Evolutionary conservation across 1,140 invertebrate genomes (phyloP).

Genomic region (Aleiodes sp.): DNA sequence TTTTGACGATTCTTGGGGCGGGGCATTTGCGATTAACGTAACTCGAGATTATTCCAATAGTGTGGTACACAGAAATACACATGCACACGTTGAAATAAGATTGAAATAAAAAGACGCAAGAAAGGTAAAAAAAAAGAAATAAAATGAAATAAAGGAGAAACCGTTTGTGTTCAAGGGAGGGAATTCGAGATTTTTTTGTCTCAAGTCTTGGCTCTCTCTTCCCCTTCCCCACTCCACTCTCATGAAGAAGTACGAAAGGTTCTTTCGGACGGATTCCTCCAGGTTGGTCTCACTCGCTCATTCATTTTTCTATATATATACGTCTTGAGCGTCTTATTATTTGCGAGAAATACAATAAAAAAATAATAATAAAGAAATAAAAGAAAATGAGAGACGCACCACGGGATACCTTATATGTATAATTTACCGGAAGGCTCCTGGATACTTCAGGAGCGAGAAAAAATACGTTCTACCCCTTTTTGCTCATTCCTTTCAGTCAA

Average conservation of each 20-base stretch:
- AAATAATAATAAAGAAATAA: no score
- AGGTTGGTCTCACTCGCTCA: no score
- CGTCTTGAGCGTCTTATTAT: conserved; percentile 4
- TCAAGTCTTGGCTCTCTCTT: conserved; percentile 2
- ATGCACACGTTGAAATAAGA: background rate
- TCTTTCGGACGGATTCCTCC: no score
- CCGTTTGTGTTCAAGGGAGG: background rate
- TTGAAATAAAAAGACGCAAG: background rate
- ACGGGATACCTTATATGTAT: conserved; percentile 10
- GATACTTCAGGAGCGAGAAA: background rate
- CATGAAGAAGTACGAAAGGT: background rate
- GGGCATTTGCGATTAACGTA: conserved; percentile 14
- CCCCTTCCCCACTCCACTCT: background rate
- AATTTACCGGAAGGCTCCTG: conserved; percentile 5
- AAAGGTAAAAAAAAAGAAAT: background rate
- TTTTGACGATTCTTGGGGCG: background rate
- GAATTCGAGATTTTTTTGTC: conserved; percentile 13
- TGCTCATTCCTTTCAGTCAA: no score
- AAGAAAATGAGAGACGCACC: conserved; percentile 1
- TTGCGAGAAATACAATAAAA: conserved; percentile 8
- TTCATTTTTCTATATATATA: background rate
- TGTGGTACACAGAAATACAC: no score
- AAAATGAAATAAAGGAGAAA: conserved; percentile 7
- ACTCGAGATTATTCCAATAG: conserved; percentile 13
- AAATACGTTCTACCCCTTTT: background rate